Evolutionary conservation across 2,888 invertebrate genomes (phyloP).

Genomic region (Conomelus anceps): DNA sequence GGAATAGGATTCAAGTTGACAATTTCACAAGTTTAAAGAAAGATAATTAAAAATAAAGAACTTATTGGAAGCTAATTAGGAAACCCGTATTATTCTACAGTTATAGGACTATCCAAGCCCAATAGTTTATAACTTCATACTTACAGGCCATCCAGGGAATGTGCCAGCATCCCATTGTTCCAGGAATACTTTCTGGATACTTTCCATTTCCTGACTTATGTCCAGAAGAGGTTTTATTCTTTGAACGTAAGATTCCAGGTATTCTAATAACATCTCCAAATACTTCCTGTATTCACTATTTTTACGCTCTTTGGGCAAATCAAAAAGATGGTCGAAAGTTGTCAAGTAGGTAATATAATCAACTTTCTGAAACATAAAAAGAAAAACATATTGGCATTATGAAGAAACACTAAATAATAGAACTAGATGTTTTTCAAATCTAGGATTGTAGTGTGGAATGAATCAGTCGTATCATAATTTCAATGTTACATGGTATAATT

Average conservation of each 20-base stretch:
- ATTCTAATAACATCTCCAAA: slow-evolving; percentile 72
- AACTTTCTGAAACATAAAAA: slow-evolving; percentile 55
- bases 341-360: slow-evolving; percentile 94
- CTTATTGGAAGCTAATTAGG: too few relatives aligned
- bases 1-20: neutral
- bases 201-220: slow-evolving; percentile 68
- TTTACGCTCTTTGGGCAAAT: slow-evolving; percentile 85
- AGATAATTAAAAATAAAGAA: too few relatives aligned
- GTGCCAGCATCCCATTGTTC: slow-evolving; percentile 81
- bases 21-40: too few relatives aligned
- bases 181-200: slow-evolving; percentile 72
- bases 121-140: slow-evolving; percentile 34
- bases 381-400: neutral
- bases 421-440: neutral
- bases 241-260: slow-evolving; percentile 73
- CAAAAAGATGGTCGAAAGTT: slow-evolving; percentile 91
- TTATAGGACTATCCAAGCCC: too few relatives aligned
- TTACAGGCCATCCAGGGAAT: slow-evolving; percentile 91
- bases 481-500: too few relatives aligned
- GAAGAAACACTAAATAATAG: neutral
- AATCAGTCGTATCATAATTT: too few relatives aligned
- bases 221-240: slow-evolving; percentile 83
- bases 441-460: too few relatives aligned
- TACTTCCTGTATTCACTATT: slow-evolving; percentile 84
- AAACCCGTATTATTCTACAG: too few relatives aligned